Percentiles rank a stretch among this genome's conserved stretches.
Evolutionary conservation across 2,113 vertebrate genomes (phyloP).

Genomic region (Hyperoodon ampullatus): DNA sequence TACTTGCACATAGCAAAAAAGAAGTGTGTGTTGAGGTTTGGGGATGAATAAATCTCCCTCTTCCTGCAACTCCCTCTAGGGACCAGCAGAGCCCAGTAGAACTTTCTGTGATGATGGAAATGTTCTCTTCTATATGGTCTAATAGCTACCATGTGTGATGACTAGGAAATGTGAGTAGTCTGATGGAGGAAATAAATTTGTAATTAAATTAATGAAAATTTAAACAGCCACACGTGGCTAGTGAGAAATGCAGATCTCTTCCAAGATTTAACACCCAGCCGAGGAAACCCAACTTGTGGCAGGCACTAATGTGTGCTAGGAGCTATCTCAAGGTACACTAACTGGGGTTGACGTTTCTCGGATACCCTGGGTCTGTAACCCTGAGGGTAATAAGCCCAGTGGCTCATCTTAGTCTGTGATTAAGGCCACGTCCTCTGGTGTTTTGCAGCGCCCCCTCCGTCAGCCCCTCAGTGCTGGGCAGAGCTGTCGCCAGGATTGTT

Average conservation of each 20-base stretch:
- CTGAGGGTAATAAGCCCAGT: rapidly evolving
- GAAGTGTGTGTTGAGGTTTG: neutral
- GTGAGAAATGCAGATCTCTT: neutral
- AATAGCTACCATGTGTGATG: neutral
- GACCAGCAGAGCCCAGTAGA: neutral
- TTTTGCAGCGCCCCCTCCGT: slow-evolving; percentile 85
- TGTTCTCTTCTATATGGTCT: neutral
- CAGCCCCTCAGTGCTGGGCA: slow-evolving; percentile 86
- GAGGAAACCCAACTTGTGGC: neutral
- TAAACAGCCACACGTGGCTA: neutral
- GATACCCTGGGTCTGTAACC: neutral
- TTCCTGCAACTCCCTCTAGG: neutral
- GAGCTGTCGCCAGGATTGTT: neutral
- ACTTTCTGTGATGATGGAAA: neutral
- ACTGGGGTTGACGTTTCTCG: neutral
- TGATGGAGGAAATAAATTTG: neutral
- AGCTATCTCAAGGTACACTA: neutral
- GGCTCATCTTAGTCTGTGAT: neutral
- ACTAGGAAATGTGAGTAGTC: neutral
- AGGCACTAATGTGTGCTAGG: neutral
- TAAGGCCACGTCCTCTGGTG: neutral
- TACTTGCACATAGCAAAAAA: neutral
- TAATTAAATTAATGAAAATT: neutral
- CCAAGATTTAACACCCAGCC: neutral
- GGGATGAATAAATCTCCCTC: neutral